Evolutionary conservation across 2,888 invertebrate genomes (phyloP).

Genomic region (Rotaria magnacalcarata): DNA sequence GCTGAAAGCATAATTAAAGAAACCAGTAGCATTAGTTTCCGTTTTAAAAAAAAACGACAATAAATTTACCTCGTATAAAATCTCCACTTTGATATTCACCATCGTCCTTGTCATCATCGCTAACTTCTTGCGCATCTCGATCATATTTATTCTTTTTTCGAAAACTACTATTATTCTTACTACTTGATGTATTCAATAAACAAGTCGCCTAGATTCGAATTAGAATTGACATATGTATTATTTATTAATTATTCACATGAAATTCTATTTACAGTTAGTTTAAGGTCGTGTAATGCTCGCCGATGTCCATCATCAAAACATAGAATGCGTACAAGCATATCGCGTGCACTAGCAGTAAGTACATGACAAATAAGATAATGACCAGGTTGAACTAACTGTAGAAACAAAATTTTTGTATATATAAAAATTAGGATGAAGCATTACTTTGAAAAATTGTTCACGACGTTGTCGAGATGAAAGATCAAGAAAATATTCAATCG

Average conservation of each 20-base stretch:
- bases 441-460: conserved; percentile 22
- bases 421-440: not conserved
- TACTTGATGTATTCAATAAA: not conserved
- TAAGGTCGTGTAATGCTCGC: not conserved
- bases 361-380: not conserved
- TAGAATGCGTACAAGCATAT: not conserved
- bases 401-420: not conserved
- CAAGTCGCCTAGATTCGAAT: not conserved
- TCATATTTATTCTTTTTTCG: not conserved
- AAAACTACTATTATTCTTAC: not conserved
- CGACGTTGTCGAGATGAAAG: conserved; percentile 1
- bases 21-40: not conserved
- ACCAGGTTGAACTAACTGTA: conserved; percentile 11
- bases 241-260: not conserved
- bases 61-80: conserved; percentile 3
- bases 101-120: conserved; percentile 14
- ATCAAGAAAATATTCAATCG: conserved; percentile 25
- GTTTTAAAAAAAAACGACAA: not conserved
- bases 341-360: conserved; percentile 11
- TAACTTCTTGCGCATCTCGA: not conserved
- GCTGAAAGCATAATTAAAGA: not conserved
- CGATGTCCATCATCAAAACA: conserved; percentile 32
- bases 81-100: conserved; percentile 19
- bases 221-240: not conserved
- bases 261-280: not conserved